phyloP scores from a whole-genome alignment of 2,797 vertebrate genomes.

The Muscicapa striata region DNA sequence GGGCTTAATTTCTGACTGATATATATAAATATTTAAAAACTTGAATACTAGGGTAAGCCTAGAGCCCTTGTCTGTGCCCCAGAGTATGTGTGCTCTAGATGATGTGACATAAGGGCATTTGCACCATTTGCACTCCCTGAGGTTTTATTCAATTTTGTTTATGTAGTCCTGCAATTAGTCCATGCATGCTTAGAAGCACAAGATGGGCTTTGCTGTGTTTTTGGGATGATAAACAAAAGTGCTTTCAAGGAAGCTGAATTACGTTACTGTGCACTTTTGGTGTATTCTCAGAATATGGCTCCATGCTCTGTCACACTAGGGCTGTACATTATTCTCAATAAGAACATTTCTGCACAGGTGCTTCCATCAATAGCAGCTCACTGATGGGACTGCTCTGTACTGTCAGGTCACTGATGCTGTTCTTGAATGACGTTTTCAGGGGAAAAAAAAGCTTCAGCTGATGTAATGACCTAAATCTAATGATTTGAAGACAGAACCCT shows the following conservation, averaged over 20 bases:
- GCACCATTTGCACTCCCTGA: background rate
- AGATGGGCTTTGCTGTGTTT: background rate
- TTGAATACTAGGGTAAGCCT: background rate
- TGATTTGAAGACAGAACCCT: background rate
- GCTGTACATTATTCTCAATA: background rate
- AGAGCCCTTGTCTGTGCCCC: background rate
- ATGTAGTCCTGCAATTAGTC: background rate
- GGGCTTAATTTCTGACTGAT: background rate
- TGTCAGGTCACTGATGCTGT: background rate
- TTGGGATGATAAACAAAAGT: background rate
- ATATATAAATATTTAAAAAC: background rate
- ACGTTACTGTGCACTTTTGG: background rate
- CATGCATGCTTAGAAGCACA: background rate
- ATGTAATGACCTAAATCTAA: background rate
- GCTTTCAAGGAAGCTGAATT: slow-evolving; percentile 20
- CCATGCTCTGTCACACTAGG: background rate
- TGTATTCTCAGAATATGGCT: background rate
- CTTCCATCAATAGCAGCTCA: background rate
- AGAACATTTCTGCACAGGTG: background rate
- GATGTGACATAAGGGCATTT: background rate
- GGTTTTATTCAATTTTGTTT: background rate
- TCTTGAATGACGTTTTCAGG: background rate
- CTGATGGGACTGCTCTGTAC: background rate
- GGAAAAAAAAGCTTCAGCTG: background rate
- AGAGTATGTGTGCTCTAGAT: background rate